Conservation (phyloP, 2,797 vertebrate genomes). For the Nasua narica region DNA sequence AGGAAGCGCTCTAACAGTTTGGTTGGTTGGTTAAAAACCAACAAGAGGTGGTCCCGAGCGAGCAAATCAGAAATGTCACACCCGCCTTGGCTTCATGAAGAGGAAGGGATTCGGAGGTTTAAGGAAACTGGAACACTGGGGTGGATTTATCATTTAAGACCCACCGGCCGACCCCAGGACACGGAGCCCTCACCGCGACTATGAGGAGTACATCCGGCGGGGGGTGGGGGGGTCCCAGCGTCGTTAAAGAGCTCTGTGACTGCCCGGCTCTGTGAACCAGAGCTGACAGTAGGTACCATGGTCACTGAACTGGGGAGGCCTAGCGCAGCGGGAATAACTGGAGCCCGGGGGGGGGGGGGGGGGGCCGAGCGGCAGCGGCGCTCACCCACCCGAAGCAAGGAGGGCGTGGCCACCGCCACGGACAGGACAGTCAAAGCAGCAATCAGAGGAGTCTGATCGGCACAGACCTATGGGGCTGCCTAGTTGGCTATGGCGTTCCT, state of each 20-base stretch:
- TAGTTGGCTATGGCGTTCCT: not conserved
- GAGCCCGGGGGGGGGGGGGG: rapidly evolving
- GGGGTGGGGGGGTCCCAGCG: not conserved
- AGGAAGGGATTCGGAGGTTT: not conserved
- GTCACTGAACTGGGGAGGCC: not conserved
- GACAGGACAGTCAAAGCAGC: not conserved
- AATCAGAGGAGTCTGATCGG: not conserved
- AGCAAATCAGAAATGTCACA: not conserved
- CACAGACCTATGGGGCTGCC: not conserved
- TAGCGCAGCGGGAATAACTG: not conserved
- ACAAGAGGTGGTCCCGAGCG: not conserved
- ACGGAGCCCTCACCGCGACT: not conserved
- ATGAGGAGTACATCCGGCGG: not conserved
- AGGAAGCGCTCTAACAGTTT: too few relatives aligned
- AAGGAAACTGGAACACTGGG: too few relatives aligned
- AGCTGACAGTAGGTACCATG: rapidly evolving
- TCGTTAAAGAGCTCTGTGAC: not conserved
- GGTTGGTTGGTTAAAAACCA: not conserved
- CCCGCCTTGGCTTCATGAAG: not conserved
- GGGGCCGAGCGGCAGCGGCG: not conserved
- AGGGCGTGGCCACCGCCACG: rapidly evolving
- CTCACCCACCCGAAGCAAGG: not conserved
- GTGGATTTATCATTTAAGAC: not conserved
- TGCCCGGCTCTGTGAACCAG: not conserved
- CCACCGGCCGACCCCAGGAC: not conserved